These are phyloP conservation scores for Dyspetes luteomarginatus DNA, from an alignment of 2,888 invertebrate genomes.

Conservation along the genomic window DNA sequence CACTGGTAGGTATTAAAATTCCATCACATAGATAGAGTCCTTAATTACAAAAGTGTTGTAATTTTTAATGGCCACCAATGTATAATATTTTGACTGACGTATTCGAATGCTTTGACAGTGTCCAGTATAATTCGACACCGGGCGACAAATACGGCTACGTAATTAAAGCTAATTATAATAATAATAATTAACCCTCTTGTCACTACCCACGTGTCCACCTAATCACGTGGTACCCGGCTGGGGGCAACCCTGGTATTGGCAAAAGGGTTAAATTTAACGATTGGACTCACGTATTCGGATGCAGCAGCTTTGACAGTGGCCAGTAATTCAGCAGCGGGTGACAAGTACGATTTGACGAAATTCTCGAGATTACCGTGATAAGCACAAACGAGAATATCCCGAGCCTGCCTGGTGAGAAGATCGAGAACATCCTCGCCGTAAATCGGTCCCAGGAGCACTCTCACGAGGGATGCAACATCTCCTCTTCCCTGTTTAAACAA, in stretches of 20 bases:
- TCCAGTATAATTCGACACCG: conserved; percentile 85
- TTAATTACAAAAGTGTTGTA: too few species aligned
- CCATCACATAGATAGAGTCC: too few species aligned
- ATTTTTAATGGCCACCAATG: background rate
- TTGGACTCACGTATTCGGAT: conserved; percentile 77
- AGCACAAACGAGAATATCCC: conserved; percentile 88
- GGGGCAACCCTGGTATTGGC: too few species aligned
- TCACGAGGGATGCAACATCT: conserved; percentile 84
- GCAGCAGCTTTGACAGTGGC: conserved; percentile 83
- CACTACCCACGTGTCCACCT: too few species aligned
- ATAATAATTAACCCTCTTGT: too few species aligned
- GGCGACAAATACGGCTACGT: conserved; percentile 87
- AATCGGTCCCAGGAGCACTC: conserved; percentile 87
- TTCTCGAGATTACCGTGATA: conserved; percentile 87
- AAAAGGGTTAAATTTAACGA: too few species aligned
- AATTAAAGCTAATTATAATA: too few species aligned
- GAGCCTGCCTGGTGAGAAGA: conserved; percentile 88
- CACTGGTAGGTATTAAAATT: too few species aligned
- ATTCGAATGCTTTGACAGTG: conserved; percentile 82
- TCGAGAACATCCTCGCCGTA: conserved; percentile 87
- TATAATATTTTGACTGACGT: background rate
- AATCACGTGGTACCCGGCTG: too few species aligned
- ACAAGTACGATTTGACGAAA: conserved; percentile 87
- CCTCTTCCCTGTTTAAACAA: conserved; percentile 73
- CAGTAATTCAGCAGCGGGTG: conserved; percentile 86